A percentile compares a stretch with the other conserved stretches of the same genome.
phyloP scores from a whole-genome alignment of 2,888 invertebrate species.

The Malthinus seriepunctatus region DNA sequence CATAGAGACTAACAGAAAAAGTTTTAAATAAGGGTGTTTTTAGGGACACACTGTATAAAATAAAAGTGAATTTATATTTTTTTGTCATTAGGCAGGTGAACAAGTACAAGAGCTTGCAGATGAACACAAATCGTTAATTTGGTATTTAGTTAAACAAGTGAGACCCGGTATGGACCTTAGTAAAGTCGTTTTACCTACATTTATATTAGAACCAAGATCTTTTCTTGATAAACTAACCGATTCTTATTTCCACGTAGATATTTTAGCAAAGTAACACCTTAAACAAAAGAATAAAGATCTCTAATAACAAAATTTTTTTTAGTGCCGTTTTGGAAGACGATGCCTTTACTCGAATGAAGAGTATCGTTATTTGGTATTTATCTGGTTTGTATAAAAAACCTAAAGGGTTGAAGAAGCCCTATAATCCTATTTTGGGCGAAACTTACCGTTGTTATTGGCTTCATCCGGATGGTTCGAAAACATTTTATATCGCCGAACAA shows the following conservation, averaged over 20 bases:
- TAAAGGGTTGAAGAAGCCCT: conserved; percentile 93
- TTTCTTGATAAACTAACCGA: conserved; percentile 92
- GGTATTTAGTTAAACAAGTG: conserved; percentile 94
- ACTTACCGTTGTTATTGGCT: conserved; percentile 91
- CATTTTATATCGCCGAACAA: conserved; percentile 93
- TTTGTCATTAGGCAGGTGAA: conserved; percentile 69
- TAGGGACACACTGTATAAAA: too few relatives aligned
- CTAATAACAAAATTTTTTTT: conserved; percentile 30
- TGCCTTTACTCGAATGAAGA: conserved; percentile 87
- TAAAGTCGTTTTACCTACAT: conserved; percentile 91
- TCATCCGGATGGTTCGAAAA: conserved; percentile 79
- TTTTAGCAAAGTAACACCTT: conserved; percentile 72
- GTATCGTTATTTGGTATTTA: conserved; percentile 87
- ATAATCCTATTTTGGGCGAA: conserved; percentile 93
- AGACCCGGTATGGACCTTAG: conserved; percentile 95
- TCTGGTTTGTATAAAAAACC: conserved; percentile 94
- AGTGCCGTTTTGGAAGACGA: conserved; percentile 85
- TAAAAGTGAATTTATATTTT: too few relatives aligned
- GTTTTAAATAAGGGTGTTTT: too few relatives aligned
- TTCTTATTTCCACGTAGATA: conserved; percentile 92
- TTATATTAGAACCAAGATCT: conserved; percentile 91
- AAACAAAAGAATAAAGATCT: not conserved
- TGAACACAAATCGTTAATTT: conserved; percentile 92
- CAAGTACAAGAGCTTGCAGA: conserved; percentile 92
- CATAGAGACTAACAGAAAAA: too few relatives aligned